Evolutionary conservation across 2,888 invertebrate genomes (phyloP).

Genomic region (Yponomeuta plumbellus): DNA sequence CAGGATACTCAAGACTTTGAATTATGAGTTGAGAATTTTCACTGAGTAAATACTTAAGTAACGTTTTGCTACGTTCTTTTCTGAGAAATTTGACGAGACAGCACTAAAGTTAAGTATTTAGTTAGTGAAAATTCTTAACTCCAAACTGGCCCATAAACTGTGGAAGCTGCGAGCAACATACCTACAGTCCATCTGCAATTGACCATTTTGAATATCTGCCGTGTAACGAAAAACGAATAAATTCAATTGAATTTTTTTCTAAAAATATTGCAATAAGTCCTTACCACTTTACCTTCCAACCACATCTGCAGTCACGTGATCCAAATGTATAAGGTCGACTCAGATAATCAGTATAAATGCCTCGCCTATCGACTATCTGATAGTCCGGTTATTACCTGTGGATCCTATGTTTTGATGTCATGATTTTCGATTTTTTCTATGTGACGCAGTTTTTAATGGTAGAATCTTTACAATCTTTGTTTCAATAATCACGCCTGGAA

Average conservation of each 20-base stretch:
- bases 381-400: slow-evolving; percentile 24
- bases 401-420: background rate
- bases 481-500: background rate
- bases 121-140: too few species aligned
- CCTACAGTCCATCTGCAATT: too few species aligned
- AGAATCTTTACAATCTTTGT: background rate
- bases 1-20: background rate
- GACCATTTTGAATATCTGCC: too few species aligned
- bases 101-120: too few species aligned
- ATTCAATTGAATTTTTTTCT: background rate
- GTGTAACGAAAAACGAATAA: too few species aligned
- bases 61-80: too few species aligned
- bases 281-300: background rate
- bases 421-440: background rate
- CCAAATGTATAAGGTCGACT: slow-evolving; percentile 32
- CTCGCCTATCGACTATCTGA: slow-evolving; percentile 52
- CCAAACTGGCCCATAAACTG: too few species aligned
- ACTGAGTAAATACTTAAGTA: too few species aligned
- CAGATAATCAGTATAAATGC: slow-evolving; percentile 67
- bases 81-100: too few species aligned
- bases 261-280: background rate
- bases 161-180: too few species aligned
- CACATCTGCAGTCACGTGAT: slow-evolving; percentile 23
- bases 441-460: background rate
- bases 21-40: too few species aligned